These are phyloP conservation scores for Gadus chalcogrammus DNA, from an alignment of 2,113 vertebrate species.

Conservation along the genomic window DNA sequence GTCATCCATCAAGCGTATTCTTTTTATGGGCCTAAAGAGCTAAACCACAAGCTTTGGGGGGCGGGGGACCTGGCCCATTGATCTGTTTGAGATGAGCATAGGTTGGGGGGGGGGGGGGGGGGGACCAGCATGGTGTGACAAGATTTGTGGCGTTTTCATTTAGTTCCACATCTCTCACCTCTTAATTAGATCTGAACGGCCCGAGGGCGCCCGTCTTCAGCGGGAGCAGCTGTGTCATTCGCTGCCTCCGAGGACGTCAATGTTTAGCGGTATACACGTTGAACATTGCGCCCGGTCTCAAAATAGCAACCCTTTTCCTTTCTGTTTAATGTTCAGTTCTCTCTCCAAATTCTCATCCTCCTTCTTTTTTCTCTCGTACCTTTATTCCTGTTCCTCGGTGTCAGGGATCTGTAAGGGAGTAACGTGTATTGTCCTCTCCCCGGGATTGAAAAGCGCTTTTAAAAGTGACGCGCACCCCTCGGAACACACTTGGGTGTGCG, in stretches of 20 bases:
- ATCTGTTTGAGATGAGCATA: constrained; percentile 58
- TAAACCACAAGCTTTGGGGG: constrained; percentile 55
- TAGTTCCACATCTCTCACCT: constrained; percentile 51
- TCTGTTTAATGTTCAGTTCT: too few species aligned
- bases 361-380: too few species aligned
- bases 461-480: too few species aligned
- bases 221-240: constrained; percentile 34
- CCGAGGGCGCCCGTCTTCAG: constrained; percentile 44
- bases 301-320: not conserved
- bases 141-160: constrained; percentile 63
- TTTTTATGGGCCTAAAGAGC: constrained; percentile 58
- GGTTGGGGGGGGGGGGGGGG: constrained; percentile 23
- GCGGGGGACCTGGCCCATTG: constrained; percentile 46
- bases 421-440: too few species aligned
- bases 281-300: constrained; percentile 16
- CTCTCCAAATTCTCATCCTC: too few species aligned
- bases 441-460: too few species aligned
- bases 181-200: constrained; percentile 54
- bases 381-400: too few species aligned
- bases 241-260: constrained; percentile 35
- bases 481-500: too few species aligned
- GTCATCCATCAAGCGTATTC: constrained; percentile 61
- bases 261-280: constrained; percentile 7
- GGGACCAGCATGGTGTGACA: not conserved
- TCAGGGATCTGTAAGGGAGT: too few species aligned